Percentiles rank a stretch among this genome's conserved stretches.
Evolutionary conservation across 2,113 vertebrate species (phyloP).

Genomic region (Cinclus cinclus): DNA sequence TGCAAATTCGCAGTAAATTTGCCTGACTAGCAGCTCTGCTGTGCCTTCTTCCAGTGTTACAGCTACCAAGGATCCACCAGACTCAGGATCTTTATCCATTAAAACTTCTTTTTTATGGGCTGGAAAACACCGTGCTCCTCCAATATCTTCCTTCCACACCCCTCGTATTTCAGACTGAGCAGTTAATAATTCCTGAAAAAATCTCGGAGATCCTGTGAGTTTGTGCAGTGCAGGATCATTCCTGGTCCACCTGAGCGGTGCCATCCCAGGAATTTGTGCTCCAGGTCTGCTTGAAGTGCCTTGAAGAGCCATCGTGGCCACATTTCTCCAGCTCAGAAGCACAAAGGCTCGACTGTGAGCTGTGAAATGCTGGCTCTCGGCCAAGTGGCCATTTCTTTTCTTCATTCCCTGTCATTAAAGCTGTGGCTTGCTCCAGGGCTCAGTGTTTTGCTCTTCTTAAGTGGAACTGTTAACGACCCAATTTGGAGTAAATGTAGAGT

Average conservation of each 20-base stretch:
- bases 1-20: not conserved
- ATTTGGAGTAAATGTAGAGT: constrained; percentile 26
- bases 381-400: constrained; percentile 43
- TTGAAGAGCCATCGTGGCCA: not conserved
- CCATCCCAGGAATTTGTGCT: not conserved
- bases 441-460: constrained; percentile 58
- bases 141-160: not conserved
- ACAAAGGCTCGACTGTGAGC: constrained; percentile 34
- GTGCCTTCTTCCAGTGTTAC: not conserved
- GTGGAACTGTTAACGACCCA: constrained; percentile 63
- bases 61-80: not conserved
- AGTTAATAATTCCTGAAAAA: not conserved
- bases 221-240: not conserved
- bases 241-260: rapidly evolving
- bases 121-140: rapidly evolving
- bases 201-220: rapidly evolving
- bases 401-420: constrained; percentile 42
- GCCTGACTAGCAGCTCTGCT: not conserved
- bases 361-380: not conserved
- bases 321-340: not conserved
- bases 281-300: not conserved
- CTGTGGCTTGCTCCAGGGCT: constrained; percentile 39
- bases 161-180: rapidly evolving
- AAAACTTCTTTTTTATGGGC: not conserved
- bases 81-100: rapidly evolving